A percentile compares a stretch with the other conserved stretches of the same genome.
phyloP scores from a whole-genome alignment of 1,140 invertebrate species.

The Vollenhovia emeryi region DNA sequence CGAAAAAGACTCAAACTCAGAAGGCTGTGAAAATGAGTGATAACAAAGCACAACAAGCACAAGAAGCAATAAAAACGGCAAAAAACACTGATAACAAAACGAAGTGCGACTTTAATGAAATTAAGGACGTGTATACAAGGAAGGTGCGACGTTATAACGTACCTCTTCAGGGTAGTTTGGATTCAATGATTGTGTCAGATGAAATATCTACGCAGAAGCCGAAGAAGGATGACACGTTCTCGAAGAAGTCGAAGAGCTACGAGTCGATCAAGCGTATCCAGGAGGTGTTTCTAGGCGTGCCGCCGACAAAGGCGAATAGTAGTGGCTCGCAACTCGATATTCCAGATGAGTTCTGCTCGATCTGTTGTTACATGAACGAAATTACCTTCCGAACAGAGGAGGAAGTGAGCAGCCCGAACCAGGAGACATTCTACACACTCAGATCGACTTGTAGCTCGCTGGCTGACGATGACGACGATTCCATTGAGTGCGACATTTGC shows the following conservation, averaged over 20 bases:
- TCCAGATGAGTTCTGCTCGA: constrained; percentile 81
- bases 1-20: constrained; percentile 2
- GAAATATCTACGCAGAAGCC: constrained; percentile 46
- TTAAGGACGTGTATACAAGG: constrained; percentile 47
- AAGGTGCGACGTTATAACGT: constrained; percentile 66
- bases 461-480: constrained; percentile 76
- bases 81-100: neutral
- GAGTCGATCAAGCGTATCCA: constrained; percentile 81
- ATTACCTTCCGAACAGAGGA: constrained; percentile 61
- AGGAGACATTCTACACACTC: constrained; percentile 79
- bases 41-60: neutral
- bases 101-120: constrained; percentile 41
- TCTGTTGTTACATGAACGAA: constrained; percentile 81
- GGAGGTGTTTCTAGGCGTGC: constrained; percentile 58
- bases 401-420: constrained; percentile 59
- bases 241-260: constrained; percentile 83
- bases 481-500: constrained; percentile 83
- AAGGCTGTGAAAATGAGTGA: constrained; percentile 21
- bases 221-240: constrained; percentile 58
- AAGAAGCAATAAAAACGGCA: neutral
- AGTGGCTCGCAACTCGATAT: constrained; percentile 74
- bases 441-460: constrained; percentile 80
- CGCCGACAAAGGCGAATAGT: constrained; percentile 75
- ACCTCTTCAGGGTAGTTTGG: constrained; percentile 80
- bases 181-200: constrained; percentile 78